These are phyloP conservation scores for Phylloscopus collybita DNA, from an alignment of 2,797 vertebrate species.

Conservation along the genomic window DNA sequence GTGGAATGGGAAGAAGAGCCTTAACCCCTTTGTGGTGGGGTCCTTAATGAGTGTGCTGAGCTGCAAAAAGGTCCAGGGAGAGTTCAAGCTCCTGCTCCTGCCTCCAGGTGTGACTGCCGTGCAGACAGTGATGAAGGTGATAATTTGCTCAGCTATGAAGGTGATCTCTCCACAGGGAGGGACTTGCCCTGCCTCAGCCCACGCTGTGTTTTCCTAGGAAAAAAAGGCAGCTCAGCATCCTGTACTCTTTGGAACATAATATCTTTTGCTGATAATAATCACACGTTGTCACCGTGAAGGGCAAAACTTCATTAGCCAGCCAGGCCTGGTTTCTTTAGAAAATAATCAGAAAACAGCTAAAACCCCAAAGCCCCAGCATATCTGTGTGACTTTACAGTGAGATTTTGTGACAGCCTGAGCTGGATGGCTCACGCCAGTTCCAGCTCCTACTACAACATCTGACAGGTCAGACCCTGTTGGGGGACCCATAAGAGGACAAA, in stretches of 20 bases:
- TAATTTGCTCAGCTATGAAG: neutral
- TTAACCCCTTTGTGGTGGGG: neutral
- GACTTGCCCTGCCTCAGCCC: conserved; percentile 10
- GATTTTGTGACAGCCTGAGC: neutral
- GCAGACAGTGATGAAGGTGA: neutral
- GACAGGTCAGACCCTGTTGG: neutral
- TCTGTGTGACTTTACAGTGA: neutral
- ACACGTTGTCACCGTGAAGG: neutral
- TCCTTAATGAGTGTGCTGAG: neutral
- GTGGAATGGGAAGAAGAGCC: neutral
- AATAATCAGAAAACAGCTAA: neutral
- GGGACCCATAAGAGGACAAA: neutral
- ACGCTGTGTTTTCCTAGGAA: neutral
- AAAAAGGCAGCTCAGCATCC: conserved; percentile 3
- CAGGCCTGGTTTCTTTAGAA: neutral
- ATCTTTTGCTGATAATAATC: neutral
- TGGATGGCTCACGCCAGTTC: neutral
- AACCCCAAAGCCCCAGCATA: neutral
- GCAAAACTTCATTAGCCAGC: neutral
- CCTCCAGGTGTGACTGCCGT: neutral
- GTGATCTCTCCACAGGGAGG: conserved; percentile 5
- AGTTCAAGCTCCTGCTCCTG: neutral
- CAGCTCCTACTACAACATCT: neutral
- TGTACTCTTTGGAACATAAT: neutral
- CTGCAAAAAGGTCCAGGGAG: neutral